Percentiles rank a stretch among this genome's conserved stretches.
phyloP scores from a whole-genome alignment of 2,888 invertebrate species.

The Tipula vernalis region DNA sequence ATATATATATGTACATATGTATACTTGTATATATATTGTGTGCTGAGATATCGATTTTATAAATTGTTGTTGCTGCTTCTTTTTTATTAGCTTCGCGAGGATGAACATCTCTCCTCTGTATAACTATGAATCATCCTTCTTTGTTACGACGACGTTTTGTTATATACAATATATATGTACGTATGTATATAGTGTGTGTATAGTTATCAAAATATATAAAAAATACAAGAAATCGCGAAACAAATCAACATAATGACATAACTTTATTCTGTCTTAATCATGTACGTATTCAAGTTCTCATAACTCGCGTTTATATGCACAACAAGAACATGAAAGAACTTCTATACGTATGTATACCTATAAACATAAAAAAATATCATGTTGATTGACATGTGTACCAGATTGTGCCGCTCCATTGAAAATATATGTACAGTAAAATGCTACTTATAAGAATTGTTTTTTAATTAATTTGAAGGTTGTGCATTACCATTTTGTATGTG shows the following conservation, averaged over 20 bases:
- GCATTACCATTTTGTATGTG: neutral
- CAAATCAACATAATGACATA: neutral
- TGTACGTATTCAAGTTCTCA: neutral
- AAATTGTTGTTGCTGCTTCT: neutral
- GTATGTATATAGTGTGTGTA: too few relatives aligned
- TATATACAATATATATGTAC: neutral
- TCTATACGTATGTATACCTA: too few relatives aligned
- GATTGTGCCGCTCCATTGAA: neutral
- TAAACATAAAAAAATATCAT: neutral
- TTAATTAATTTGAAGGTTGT: neutral
- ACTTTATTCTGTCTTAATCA: neutral
- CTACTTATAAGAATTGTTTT: neutral
- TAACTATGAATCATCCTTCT: neutral
- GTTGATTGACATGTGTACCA: neutral
- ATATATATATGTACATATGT: neutral
- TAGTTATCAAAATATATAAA: neutral
- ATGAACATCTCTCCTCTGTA: neutral
- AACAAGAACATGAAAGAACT: neutral
- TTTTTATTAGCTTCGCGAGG: neutral
- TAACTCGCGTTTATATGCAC: neutral
- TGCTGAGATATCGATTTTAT: neutral
- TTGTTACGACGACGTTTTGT: neutral
- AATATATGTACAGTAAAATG: neutral
- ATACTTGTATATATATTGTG: neutral
- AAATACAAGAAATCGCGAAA: neutral